Evolutionary conservation across 2,888 invertebrate genomes (phyloP).

Genomic region (Archips xylosteana): DNA sequence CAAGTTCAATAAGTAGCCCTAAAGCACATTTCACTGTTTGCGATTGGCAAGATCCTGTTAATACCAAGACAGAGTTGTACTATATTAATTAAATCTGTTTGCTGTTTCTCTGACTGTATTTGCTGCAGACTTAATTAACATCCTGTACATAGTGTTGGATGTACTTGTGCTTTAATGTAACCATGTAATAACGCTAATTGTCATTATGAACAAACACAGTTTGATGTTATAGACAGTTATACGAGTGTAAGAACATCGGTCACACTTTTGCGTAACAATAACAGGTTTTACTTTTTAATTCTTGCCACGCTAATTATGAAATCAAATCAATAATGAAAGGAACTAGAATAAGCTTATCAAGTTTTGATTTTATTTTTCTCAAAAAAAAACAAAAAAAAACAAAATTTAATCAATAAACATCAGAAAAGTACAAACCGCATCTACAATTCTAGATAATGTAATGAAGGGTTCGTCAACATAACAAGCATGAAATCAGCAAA

Average conservation of each 20-base stretch:
- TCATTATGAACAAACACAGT: conserved; percentile 22
- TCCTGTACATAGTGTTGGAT: conserved; percentile 54
- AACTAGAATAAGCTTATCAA: no score
- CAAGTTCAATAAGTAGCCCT: conserved; percentile 43
- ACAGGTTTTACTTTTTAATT: neutral
- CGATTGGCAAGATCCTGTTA: conserved; percentile 68
- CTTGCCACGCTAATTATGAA: no score
- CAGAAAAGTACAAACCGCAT: no score
- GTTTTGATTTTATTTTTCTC: no score
- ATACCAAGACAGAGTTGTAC: conserved; percentile 68
- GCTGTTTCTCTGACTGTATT: conserved; percentile 75
- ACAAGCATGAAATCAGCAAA: no score
- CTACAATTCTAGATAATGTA: no score
- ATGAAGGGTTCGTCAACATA: no score
- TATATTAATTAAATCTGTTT: conserved; percentile 82
- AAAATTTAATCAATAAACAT: no score
- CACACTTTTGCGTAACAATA: neutral
- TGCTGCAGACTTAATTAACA: conserved; percentile 76
- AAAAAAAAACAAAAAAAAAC: no score
- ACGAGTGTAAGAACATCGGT: neutral
- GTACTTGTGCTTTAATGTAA: conserved; percentile 37
- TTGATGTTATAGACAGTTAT: neutral
- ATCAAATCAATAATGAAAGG: no score
- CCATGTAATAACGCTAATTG: conserved; percentile 33
- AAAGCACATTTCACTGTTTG: conserved; percentile 54